Conservation (phyloP, 2,888 invertebrate species). For the Dicycla oo region DNA sequence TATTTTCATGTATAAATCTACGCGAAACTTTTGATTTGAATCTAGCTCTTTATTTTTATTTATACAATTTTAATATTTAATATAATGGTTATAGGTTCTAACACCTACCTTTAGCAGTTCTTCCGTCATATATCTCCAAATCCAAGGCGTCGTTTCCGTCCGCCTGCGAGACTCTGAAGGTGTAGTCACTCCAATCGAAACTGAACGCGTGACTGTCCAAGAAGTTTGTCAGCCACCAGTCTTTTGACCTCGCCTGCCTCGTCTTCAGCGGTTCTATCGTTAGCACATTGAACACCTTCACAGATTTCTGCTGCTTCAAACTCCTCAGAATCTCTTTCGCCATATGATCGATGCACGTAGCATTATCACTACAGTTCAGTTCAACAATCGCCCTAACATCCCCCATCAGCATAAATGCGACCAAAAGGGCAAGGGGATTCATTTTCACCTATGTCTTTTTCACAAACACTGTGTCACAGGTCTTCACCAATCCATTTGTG, state of each 20-base stretch:
- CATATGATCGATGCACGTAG: conserved; percentile 90
- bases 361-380: conserved; percentile 91
- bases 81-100: background rate
- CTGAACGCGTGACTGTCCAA: conserved; percentile 89
- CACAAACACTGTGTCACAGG: conserved; percentile 75
- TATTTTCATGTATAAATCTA: conserved; percentile 7
- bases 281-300: conserved; percentile 89
- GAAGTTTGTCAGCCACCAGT: conserved; percentile 82
- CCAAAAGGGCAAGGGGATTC: conserved; percentile 82
- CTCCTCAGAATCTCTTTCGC: conserved; percentile 87
- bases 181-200: conserved; percentile 89
- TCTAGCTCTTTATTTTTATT: background rate
- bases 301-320: conserved; percentile 88
- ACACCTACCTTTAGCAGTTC: conserved; percentile 84
- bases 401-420: conserved; percentile 80
- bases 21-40: conserved; percentile 4
- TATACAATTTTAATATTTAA: background rate
- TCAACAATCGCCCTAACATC: conserved; percentile 81
- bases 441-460: conserved; percentile 82
- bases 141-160: conserved; percentile 86
- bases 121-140: conserved; percentile 85
- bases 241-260: conserved; percentile 81
- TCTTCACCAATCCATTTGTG: conserved; percentile 86
- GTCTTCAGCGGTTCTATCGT: conserved; percentile 88
- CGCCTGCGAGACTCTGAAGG: conserved; percentile 87